A percentile compares a stretch with the other conserved stretches of the same genome.
phyloP scores from a whole-genome alignment of 1,140 invertebrate species.

The Drosophila simulans region DNA sequence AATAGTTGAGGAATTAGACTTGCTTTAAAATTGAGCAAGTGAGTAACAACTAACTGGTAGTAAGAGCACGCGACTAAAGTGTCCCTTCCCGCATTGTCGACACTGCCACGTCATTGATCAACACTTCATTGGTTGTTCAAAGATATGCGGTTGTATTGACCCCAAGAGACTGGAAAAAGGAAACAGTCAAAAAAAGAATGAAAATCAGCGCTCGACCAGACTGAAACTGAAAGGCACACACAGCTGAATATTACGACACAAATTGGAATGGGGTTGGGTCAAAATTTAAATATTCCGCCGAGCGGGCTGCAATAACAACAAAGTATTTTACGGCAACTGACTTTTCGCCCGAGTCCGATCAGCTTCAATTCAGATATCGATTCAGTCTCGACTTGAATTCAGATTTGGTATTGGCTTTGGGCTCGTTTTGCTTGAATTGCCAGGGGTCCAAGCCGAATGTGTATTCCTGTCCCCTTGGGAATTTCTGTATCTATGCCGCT shows the following conservation, averaged over 20 bases:
- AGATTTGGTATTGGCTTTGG: constrained; percentile 33
- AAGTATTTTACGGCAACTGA: constrained; percentile 52
- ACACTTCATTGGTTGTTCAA: constrained; percentile 36
- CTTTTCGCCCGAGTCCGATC: constrained; percentile 46
- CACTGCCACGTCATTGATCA: neutral
- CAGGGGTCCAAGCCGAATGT: constrained; percentile 18
- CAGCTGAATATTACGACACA: constrained; percentile 72
- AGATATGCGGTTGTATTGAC: constrained; percentile 62
- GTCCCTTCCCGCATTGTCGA: no score
- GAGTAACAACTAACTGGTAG: no score
- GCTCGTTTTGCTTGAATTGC: constrained; percentile 51
- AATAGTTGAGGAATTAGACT: no score
- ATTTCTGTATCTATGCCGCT: constrained; percentile 11
- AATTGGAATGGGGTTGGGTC: constrained; percentile 76
- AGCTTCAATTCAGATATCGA: constrained; percentile 44
- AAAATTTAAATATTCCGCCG: constrained; percentile 73
- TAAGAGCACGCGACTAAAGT: no score
- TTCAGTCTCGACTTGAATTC: constrained; percentile 25
- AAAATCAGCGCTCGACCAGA: constrained; percentile 1
- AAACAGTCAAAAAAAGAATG: neutral
- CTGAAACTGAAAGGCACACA: constrained; percentile 29
- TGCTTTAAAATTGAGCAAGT: no score
- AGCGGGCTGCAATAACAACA: constrained; percentile 27
- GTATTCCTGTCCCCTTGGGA: constrained; percentile 1
- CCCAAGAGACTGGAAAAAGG: constrained; percentile 45